Conservation (phyloP, 1,140 invertebrate genomes). For the Sesamia nonagrioides region DNA sequence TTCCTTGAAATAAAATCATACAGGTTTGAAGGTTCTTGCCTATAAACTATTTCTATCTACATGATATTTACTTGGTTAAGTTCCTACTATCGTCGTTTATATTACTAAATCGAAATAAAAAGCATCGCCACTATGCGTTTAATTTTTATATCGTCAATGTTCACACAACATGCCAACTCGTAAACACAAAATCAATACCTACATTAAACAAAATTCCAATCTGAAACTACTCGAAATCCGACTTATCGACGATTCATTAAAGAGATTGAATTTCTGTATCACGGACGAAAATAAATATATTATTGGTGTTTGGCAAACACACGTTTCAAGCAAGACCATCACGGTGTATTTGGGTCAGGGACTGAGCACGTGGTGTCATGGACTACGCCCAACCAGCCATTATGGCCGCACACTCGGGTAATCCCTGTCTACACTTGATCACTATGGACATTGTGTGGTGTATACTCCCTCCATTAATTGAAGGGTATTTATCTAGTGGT, state of each 20-base stretch:
- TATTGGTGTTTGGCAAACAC: slow-evolving; percentile 43
- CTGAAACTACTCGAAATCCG: background rate
- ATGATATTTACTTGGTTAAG: too few species aligned
- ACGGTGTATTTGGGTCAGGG: slow-evolving; percentile 59
- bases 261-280: slow-evolving; percentile 30
- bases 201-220: slow-evolving; percentile 17
- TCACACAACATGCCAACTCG: background rate
- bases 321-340: slow-evolving; percentile 52
- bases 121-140: background rate
- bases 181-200: slow-evolving; percentile 24
- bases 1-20: too few species aligned
- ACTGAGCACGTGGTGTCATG: slow-evolving; percentile 40
- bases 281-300: slow-evolving; percentile 36
- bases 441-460: slow-evolving; percentile 34
- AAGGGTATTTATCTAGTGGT: slow-evolving; percentile 14
- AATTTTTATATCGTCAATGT: too few species aligned
- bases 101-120: background rate
- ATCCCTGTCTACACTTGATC: slow-evolving; percentile 54
- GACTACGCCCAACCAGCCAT: slow-evolving; percentile 54
- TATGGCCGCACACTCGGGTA: slow-evolving; percentile 49
- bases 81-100: too few species aligned
- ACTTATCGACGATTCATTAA: slow-evolving; percentile 15
- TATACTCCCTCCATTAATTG: slow-evolving; percentile 47
- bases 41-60: too few species aligned
- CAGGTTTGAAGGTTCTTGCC: too few species aligned